Conservation (phyloP, 1,140 invertebrate genomes). For the Caerostris extrusa region DNA sequence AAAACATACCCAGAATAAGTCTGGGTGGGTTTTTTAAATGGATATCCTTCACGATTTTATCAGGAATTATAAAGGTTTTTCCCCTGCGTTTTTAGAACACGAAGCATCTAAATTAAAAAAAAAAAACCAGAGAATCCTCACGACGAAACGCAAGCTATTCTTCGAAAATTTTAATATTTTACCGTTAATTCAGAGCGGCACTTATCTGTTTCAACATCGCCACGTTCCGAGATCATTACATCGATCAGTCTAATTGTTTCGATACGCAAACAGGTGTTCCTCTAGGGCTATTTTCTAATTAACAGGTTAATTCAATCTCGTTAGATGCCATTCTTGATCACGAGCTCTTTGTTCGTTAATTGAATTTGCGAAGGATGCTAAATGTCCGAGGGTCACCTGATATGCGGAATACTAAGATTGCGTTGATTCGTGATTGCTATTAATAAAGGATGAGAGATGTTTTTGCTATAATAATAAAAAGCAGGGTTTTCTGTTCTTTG, state of each 20-base stretch:
- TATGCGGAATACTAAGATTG: background rate
- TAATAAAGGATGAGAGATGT: background rate
- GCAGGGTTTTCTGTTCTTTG: background rate
- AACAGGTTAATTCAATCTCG: slow-evolving; percentile 1
- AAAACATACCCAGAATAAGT: no score
- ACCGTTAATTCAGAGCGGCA: background rate
- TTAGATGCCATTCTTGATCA: background rate
- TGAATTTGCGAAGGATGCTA: background rate
- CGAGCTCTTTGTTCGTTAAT: background rate
- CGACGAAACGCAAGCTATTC: background rate
- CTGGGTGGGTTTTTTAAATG: no score
- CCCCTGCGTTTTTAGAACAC: no score
- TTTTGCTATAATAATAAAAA: no score
- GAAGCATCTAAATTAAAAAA: no score
- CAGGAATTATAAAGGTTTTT: no score
- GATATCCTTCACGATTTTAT: no score
- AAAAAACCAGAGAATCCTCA: background rate
- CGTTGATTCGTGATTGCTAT: background rate
- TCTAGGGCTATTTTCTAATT: background rate
- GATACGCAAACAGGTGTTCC: background rate
- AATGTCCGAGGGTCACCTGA: background rate
- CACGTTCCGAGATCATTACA: background rate
- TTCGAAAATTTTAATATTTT: background rate
- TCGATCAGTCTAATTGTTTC: background rate
- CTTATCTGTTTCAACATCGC: background rate